phyloP scores from a whole-genome alignment of 2,797 vertebrate genomes.

The Emydoidea blandingii region DNA sequence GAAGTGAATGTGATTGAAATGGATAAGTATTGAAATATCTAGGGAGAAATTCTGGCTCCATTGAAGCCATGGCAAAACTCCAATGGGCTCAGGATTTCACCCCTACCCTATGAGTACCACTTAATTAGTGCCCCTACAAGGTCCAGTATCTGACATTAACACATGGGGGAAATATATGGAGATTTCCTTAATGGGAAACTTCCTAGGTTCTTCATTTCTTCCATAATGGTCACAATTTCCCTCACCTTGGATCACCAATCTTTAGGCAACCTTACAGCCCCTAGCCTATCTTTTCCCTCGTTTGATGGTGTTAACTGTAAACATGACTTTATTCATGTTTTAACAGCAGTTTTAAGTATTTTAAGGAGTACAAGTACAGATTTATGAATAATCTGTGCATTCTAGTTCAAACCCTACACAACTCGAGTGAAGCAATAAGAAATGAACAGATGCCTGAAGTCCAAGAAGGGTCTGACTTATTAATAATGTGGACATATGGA shows the following conservation, averaged over 20 bases:
- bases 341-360: not conserved
- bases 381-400: not conserved
- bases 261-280: not conserved
- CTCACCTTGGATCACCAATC: not conserved
- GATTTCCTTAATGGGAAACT: not conserved
- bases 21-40: not conserved
- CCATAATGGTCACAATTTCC: not conserved
- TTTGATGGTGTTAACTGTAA: not conserved
- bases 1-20: not conserved
- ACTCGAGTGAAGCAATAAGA: not conserved
- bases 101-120: not conserved
- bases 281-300: not conserved
- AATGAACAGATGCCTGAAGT: not conserved
- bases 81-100: not conserved
- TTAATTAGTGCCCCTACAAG: not conserved
- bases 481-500: not conserved
- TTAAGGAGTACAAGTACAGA: fast-evolving
- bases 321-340: not conserved
- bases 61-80: not conserved
- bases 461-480: not conserved
- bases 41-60: not conserved
- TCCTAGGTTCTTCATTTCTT: not conserved
- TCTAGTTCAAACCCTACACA: not conserved
- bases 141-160: not conserved
- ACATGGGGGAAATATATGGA: not conserved